Base-by-base conservation (phyloP, 2,797 vertebrate species). In the Sebastes kiyomatsui region DNA sequence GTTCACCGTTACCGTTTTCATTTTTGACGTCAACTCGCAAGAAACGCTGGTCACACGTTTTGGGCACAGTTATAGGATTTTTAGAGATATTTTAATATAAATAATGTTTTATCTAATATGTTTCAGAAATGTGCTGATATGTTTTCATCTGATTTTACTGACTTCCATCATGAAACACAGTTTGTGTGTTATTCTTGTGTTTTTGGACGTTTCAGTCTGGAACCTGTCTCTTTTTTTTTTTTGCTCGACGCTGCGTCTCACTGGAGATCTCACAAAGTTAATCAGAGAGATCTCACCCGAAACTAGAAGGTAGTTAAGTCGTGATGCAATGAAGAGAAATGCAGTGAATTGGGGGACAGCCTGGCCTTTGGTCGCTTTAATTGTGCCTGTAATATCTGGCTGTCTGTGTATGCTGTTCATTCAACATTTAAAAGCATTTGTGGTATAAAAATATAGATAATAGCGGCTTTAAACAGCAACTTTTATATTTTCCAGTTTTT, bases 81-180 rank as follows among this genome's bases (percentile, higher is more conserved):
- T 69, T 85, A 75, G 72, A 93, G 74, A 80, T 82, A 87, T 89
- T 89, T 84, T 94, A 83, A 87, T 92, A 93, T 92, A 88, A 93
- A 92, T 92, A 90, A 85, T 86, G 77, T 92, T 93, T 90, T 86
- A 79, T 93, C 84, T 88, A 83, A 83, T 86, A 75, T 16, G 78
- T 87, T 92, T 90, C 54, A 71, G 59, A 88, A 77, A 87, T 89
- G 78, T 88, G 76, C 86, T 85, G 65, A 74, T 84, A 66, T 84
- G 67, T 87, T 84, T 77, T 74, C 49, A 42, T 80, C 64, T 90
- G 61, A 80, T 66, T 90, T 83, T 80, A 59, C 58, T 78, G 70
- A 74, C 69, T 69, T 65, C 16, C 58, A 59, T 75, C 32, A 42
- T 61, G n/a, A 82, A 77, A 69, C 42, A 20, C 59, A 71, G 33